Evolutionary conservation across 2,113 vertebrate species (phyloP).

Genomic region (Acanthochromis polyacanthus): DNA sequence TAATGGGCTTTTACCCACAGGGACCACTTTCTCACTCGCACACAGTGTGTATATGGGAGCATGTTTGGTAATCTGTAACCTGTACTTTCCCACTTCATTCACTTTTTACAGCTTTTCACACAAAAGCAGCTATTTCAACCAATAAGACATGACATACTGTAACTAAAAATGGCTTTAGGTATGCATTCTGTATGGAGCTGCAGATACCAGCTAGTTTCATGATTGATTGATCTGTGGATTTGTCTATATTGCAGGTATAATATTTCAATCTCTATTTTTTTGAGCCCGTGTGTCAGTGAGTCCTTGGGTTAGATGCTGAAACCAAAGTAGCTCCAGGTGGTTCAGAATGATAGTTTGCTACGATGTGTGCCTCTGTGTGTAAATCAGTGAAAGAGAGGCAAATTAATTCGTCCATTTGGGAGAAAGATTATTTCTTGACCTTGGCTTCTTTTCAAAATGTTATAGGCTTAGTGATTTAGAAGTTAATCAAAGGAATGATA

Average conservation of each 20-base stretch:
- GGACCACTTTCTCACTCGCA: constrained; percentile 50
- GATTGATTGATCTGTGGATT: neutral
- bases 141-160: neutral
- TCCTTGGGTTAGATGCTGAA: no score
- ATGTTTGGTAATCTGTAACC: constrained; percentile 10
- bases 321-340: no score
- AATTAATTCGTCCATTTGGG: neutral
- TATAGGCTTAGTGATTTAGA: no score
- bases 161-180: no score
- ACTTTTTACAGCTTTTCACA: constrained; percentile 2
- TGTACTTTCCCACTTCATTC: constrained; percentile 17
- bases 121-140: neutral
- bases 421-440: neutral
- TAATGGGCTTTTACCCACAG: constrained; percentile 59
- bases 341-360: fast-evolving
- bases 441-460: no score
- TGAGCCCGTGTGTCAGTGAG: no score
- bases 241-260: neutral
- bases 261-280: neutral
- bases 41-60: neutral
- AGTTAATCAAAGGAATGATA: no score
- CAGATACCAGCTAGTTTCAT: no score
- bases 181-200: no score
- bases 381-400: neutral
- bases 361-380: neutral